Evolutionary conservation across 2,888 invertebrate genomes (phyloP).

Genomic region (Halictus quadricinctus): DNA sequence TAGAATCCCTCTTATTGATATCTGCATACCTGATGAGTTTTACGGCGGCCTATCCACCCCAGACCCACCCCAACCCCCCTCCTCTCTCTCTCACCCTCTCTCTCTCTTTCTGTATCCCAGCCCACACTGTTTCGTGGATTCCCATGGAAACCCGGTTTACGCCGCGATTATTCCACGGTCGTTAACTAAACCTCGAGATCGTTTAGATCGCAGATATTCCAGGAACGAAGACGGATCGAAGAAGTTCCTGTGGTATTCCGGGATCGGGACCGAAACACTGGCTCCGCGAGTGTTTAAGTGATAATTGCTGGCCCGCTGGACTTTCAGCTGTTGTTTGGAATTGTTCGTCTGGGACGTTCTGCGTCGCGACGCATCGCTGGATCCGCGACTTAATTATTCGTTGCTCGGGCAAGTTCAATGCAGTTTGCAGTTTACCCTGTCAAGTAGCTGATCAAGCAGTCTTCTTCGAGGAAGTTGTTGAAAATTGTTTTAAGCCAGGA

Average conservation of each 20-base stretch:
- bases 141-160: constrained; percentile 46
- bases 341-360: background rate
- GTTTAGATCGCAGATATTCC: constrained; percentile 55
- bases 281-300: constrained; percentile 8
- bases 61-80: background rate
- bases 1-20: constrained; percentile 79
- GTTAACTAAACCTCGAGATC: constrained; percentile 60
- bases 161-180: constrained; percentile 56
- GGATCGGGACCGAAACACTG: background rate
- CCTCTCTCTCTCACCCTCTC: background rate
- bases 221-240: constrained; percentile 52
- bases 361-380: background rate
- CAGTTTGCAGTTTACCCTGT: background rate
- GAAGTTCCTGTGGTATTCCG: constrained; percentile 30
- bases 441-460: too few relatives aligned
- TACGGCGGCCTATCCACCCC: constrained; percentile 47
- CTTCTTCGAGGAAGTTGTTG: background rate
- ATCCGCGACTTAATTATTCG: background rate
- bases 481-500: background rate
- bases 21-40: constrained; percentile 78
- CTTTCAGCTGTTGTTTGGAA: background rate
- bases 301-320: constrained; percentile 8
- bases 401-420: background rate
- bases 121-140: constrained; percentile 61
- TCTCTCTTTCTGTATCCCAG: background rate